Conservation (phyloP, 1,140 invertebrate genomes). For the Zaprionus vittiger region DNA sequence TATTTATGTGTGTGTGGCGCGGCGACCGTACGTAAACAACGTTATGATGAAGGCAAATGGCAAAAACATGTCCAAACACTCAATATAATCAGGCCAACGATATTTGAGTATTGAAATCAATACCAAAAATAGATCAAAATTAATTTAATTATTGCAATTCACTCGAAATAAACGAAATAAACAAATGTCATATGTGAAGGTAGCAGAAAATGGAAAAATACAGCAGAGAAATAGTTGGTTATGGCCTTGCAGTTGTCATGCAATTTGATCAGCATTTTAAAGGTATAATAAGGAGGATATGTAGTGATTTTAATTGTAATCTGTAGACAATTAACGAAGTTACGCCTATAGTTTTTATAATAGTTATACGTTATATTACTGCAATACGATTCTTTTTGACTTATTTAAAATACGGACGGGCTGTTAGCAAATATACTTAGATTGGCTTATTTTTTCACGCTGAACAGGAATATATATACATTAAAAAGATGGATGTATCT, state of each 20-base stretch:
- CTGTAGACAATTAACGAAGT: too few relatives aligned
- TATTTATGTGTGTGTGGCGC: conserved; percentile 58
- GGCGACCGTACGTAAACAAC: conserved; percentile 60
- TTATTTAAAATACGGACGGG: too few relatives aligned
- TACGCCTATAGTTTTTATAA: too few relatives aligned
- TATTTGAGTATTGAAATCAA: not conserved
- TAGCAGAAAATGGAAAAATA: too few relatives aligned
- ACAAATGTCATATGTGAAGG: too few relatives aligned
- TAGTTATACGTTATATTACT: too few relatives aligned
- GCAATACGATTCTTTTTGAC: too few relatives aligned
- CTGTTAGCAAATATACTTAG: too few relatives aligned
- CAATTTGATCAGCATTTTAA: not conserved
- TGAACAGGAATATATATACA: too few relatives aligned
- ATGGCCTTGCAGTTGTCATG: not conserved
- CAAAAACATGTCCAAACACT: conserved; percentile 25
- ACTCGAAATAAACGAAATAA: not conserved
- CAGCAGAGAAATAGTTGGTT: too few relatives aligned
- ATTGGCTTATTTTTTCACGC: too few relatives aligned
- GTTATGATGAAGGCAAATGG: conserved; percentile 49
- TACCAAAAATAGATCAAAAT: not conserved
- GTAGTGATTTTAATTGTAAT: not conserved
- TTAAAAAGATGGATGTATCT: too few relatives aligned
- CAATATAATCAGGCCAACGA: conserved; percentile 26
- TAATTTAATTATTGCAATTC: conserved; percentile 1
- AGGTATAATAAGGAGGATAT: not conserved